Evolutionary conservation across 2,797 vertebrate species (phyloP).

Genomic region (Danio jaintianensis): DNA sequence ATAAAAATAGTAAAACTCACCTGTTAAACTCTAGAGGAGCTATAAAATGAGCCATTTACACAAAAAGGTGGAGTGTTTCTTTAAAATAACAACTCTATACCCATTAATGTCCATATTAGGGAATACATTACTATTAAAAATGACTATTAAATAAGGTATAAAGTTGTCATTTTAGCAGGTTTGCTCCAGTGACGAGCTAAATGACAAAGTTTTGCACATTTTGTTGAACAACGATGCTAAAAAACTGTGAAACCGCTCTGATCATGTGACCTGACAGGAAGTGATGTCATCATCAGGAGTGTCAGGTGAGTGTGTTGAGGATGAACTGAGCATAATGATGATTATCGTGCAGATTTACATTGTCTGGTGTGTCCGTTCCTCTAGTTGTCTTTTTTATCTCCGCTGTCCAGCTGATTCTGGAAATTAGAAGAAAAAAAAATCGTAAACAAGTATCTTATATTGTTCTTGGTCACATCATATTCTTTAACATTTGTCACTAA

Average conservation of each 20-base stretch:
- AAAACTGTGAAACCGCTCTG: neutral
- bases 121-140: too few relatives aligned
- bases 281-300: constrained; percentile 11
- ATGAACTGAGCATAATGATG: neutral
- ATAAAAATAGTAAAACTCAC: too few relatives aligned
- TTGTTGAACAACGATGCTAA: too few relatives aligned
- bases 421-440: neutral
- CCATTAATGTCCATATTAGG: too few relatives aligned
- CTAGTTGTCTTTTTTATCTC: constrained; percentile 55
- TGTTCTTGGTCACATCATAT: neutral
- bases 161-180: too few relatives aligned
- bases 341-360: neutral
- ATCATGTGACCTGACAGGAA: constrained; percentile 18
- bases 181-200: too few relatives aligned
- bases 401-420: constrained; percentile 44
- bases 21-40: too few relatives aligned
- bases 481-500: neutral
- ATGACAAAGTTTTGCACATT: too few relatives aligned
- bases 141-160: too few relatives aligned
- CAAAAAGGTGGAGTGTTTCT: too few relatives aligned
- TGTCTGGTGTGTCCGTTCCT: neutral
- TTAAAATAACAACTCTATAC: too few relatives aligned
- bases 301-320: neutral
- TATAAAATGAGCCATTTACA: too few relatives aligned
- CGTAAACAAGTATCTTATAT: neutral